A percentile compares a stretch with the other conserved stretches of the same genome.
phyloP scores from a whole-genome alignment of 2,888 invertebrate genomes.

The Aphrophora alni region DNA sequence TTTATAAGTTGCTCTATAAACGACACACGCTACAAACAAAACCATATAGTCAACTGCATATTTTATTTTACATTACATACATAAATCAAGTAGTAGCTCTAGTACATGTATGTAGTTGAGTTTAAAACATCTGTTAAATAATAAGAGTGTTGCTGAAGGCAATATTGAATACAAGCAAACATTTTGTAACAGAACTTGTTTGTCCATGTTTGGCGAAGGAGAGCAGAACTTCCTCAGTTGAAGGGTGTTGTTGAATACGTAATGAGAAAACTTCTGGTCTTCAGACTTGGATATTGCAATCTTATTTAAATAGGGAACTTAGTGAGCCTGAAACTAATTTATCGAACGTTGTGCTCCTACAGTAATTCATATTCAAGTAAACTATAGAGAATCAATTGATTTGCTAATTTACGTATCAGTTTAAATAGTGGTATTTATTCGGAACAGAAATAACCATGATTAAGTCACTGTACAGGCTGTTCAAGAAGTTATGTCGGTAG shows the following conservation, averaged over 20 bases:
- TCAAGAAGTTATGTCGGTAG: no score
- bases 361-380: neutral
- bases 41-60: no score
- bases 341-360: neutral
- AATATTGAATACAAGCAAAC: neutral
- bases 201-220: neutral
- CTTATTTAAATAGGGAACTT: neutral
- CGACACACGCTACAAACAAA: no score
- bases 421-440: neutral
- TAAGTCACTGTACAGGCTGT: no score
- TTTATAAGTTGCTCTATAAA: no score
- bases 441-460: no score
- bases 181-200: neutral
- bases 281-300: constrained; percentile 6
- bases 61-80: no score
- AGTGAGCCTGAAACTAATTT: neutral
- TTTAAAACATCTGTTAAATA: no score
- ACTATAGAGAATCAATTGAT: neutral
- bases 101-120: no score
- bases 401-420: neutral
- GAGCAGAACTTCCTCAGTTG: neutral
- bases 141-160: neutral
- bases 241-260: neutral
- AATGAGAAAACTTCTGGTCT: constrained; percentile 9
- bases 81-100: no score